phyloP scores from a whole-genome alignment of 2,888 invertebrate species.

The Sicus ferrugineus region DNA sequence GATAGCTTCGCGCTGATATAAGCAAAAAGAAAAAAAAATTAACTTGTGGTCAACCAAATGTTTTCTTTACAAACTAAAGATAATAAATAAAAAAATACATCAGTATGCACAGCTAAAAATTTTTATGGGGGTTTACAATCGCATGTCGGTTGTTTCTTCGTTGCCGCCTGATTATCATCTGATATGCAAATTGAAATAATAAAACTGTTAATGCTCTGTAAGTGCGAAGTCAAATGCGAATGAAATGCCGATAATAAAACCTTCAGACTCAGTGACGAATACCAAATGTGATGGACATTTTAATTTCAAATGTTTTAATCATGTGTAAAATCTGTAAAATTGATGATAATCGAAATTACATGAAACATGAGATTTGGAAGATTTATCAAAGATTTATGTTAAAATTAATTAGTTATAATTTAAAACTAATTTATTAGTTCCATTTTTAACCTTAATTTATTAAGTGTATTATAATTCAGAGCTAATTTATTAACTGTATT shows the following conservation, averaged over 20 bases:
- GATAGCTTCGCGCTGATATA: neutral
- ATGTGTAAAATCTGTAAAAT: no score
- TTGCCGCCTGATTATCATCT: slow-evolving; percentile 7
- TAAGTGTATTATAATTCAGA: neutral
- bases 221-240: neutral
- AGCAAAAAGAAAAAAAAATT: neutral
- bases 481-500: neutral
- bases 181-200: slow-evolving; percentile 22
- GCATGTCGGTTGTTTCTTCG: neutral
- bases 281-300: no score
- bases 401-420: neutral
- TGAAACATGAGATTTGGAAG: neutral
- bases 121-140: no score
- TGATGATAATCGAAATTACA: neutral
- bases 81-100: neutral
- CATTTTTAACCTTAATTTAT: neutral
- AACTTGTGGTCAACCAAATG: slow-evolving; percentile 9
- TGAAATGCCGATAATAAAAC: neutral
- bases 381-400: neutral
- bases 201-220: slow-evolving; percentile 3
- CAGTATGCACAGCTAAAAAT: no score
- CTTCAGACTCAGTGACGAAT: no score
- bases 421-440: neutral
- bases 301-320: no score
- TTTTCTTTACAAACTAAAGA: neutral